Conservation (phyloP, 2,888 invertebrate genomes). For the Xanthia icteritia region DNA sequence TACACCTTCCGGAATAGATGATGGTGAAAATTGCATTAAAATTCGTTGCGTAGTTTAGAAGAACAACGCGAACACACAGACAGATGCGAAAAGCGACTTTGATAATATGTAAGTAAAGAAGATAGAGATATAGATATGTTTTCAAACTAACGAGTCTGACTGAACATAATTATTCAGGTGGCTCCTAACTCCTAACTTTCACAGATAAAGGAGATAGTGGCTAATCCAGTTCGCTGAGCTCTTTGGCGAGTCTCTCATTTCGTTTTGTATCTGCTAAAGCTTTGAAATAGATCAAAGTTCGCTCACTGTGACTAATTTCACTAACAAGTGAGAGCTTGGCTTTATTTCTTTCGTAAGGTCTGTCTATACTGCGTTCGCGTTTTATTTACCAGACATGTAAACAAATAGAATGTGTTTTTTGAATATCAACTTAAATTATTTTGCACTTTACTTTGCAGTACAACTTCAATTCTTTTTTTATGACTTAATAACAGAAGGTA, state of each 20-base stretch:
- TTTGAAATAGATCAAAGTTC: slow-evolving; percentile 44
- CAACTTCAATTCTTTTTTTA: too few relatives aligned
- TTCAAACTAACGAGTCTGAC: slow-evolving; percentile 15
- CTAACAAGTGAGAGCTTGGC: slow-evolving; percentile 10
- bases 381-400: not conserved
- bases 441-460: not conserved
- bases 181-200: slow-evolving; percentile 33
- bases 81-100: not conserved
- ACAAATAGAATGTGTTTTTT: not conserved
- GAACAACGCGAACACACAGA: not conserved
- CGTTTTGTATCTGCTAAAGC: slow-evolving; percentile 35
- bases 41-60: not conserved
- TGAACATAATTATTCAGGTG: slow-evolving; percentile 38
- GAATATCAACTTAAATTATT: not conserved
- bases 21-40: not conserved
- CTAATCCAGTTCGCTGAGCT: slow-evolving; percentile 52
- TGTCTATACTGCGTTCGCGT: not conserved
- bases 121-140: not conserved
- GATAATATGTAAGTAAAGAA: too few relatives aligned
- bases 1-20: not conserved
- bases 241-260: slow-evolving; percentile 42
- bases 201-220: slow-evolving; percentile 40
- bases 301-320: slow-evolving; percentile 36
- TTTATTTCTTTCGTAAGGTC: slow-evolving; percentile 6
- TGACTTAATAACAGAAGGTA: not conserved